A percentile compares a stretch with the other conserved stretches of the same genome.
Conservation (phyloP, 1,140 invertebrate genomes). For the Neodiprion virginianus region DNA sequence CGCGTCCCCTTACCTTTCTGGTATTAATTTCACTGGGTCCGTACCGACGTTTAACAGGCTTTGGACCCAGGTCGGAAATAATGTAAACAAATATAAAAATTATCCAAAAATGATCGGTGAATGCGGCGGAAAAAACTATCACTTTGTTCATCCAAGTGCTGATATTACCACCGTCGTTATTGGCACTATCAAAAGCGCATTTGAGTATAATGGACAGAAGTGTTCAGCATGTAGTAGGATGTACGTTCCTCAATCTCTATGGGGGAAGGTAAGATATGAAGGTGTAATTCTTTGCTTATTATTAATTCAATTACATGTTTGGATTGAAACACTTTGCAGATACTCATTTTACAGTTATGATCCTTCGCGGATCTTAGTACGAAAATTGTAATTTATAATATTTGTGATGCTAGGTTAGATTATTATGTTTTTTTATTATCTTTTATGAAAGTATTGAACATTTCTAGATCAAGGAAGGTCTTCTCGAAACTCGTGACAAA, state of each 20-base stretch:
- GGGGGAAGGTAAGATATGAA: slow-evolving; percentile 70
- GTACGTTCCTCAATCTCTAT: slow-evolving; percentile 93
- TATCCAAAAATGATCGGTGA: slow-evolving; percentile 96
- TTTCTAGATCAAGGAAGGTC: slow-evolving; percentile 73
- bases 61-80: slow-evolving; percentile 92
- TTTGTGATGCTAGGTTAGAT: no score
- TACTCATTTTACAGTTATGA: slow-evolving; percentile 19
- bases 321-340: slow-evolving; percentile 15
- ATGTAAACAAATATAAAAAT: slow-evolving; percentile 85
- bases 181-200: slow-evolving; percentile 88
- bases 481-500: slow-evolving; percentile 70
- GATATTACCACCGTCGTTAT: slow-evolving; percentile 84
- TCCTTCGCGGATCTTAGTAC: not conserved
- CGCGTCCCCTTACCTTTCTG: slow-evolving; percentile 82
- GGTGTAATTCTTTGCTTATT: not conserved
- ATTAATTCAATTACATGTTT: not conserved
- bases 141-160: slow-evolving; percentile 94
- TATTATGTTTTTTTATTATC: no score
- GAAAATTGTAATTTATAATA: not conserved
- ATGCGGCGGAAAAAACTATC: slow-evolving; percentile 99
- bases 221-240: slow-evolving; percentile 97
- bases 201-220: slow-evolving; percentile 98
- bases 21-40: slow-evolving; percentile 97
- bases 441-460: not conserved
- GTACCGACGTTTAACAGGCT: slow-evolving; percentile 94